phyloP scores from a whole-genome alignment of 2,797 vertebrate genomes.

The Ctenopoma kingsleyae region DNA sequence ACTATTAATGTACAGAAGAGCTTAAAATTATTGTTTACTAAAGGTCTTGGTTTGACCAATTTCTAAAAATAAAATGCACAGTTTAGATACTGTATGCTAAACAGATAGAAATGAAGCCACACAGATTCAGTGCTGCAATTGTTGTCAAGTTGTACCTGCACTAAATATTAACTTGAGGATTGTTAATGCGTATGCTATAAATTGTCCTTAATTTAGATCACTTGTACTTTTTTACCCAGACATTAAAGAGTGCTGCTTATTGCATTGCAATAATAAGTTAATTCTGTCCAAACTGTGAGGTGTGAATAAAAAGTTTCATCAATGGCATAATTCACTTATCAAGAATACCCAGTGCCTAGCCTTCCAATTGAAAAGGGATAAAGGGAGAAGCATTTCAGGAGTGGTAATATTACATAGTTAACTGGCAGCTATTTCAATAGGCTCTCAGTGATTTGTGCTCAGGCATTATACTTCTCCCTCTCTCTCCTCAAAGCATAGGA shows the following conservation, averaged over 20 bases:
- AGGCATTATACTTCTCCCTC: constrained; percentile 60
- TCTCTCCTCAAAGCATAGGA: constrained; percentile 51
- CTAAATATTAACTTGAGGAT: background rate
- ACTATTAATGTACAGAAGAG: background rate
- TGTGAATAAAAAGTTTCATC: constrained; percentile 65
- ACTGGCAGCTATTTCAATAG: constrained; percentile 72
- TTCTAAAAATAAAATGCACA: background rate
- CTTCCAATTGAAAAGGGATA: constrained; percentile 70
- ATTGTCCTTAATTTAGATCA: background rate
- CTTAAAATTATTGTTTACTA: background rate
- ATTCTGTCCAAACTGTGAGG: constrained; percentile 36
- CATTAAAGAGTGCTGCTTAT: constrained; percentile 32
- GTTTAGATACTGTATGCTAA: background rate
- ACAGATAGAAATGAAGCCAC: background rate
- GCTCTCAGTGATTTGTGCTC: constrained; percentile 71
- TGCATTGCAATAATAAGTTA: constrained; percentile 37
- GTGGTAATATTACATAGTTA: constrained; percentile 71
- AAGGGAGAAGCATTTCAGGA: constrained; percentile 59
- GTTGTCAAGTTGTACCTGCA: background rate
- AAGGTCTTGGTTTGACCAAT: background rate
- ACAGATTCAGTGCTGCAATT: background rate
- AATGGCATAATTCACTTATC: constrained; percentile 68
- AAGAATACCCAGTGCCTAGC: constrained; percentile 54
- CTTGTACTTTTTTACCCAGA: background rate
- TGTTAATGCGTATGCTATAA: background rate